A percentile compares a stretch with the other conserved stretches of the same genome.
Conservation (phyloP, 2,113 vertebrate species). For the Zosterops japonicus region DNA sequence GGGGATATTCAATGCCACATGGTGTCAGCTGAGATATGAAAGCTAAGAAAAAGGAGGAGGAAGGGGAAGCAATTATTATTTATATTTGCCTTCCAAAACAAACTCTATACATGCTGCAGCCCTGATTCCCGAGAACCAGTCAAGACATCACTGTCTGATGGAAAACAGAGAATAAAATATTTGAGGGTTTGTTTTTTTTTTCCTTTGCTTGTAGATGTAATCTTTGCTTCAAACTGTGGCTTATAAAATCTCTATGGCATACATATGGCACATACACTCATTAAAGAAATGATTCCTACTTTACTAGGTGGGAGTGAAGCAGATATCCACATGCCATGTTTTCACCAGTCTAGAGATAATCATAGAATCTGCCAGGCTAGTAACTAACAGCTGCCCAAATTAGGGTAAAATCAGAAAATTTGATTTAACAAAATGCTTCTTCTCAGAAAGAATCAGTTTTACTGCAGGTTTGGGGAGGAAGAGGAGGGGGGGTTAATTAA, state of each 20-base stretch:
- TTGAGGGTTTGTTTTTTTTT: accelerated
- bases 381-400: background rate
- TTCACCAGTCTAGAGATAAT: background rate
- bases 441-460: background rate
- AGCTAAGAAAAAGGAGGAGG: background rate
- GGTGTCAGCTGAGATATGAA: background rate
- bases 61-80: background rate
- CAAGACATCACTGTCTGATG: background rate
- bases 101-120: background rate
- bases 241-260: background rate
- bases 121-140: background rate
- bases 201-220: background rate
- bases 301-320: background rate
- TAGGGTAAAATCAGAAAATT: background rate
- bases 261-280: background rate
- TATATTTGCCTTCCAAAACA: background rate
- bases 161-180: background rate
- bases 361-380: background rate
- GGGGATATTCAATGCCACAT: background rate
- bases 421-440: background rate
- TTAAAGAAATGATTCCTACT: background rate
- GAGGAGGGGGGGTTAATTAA: background rate
- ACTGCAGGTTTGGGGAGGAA: background rate
- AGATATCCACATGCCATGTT: background rate
- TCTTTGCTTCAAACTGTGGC: background rate